Conservation (phyloP, 2,797 vertebrate species). For the Muscicapa comitata region DNA sequence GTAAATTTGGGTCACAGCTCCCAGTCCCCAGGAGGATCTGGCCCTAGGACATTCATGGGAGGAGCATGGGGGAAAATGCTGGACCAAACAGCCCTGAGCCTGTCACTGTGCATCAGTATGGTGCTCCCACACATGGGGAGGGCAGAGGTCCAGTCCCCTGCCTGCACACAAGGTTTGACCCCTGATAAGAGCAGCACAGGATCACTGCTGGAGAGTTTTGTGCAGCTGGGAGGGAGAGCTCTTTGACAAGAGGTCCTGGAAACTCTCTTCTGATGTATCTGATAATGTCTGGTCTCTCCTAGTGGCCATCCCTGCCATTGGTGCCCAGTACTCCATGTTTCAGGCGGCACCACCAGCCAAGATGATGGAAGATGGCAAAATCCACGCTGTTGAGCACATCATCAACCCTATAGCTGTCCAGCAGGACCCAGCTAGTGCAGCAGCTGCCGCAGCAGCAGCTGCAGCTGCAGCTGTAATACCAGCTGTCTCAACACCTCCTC, state of each 20-base stretch:
- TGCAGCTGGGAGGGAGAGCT: rapidly evolving
- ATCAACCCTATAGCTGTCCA: conserved; percentile 92
- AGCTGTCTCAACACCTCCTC: conserved; percentile 91
- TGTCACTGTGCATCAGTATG: background rate
- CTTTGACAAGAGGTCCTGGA: background rate
- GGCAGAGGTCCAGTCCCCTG: background rate
- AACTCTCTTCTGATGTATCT: background rate
- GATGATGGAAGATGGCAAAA: conserved; percentile 94
- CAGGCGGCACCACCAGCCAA: conserved; percentile 85
- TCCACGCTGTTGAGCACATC: conserved; percentile 92
- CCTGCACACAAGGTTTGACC: rapidly evolving
- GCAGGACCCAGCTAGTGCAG: conserved; percentile 82
- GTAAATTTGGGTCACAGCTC: background rate
- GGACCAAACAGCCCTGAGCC: background rate
- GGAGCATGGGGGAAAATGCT: background rate
- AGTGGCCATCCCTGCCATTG: conserved; percentile 90
- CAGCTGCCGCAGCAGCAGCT: conserved; percentile 64
- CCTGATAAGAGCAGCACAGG: background rate
- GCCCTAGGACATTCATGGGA: background rate
- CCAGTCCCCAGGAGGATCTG: background rate
- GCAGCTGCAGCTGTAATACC: conserved; percentile 82
- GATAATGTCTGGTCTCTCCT: conserved; percentile 38
- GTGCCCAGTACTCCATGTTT: conserved; percentile 93
- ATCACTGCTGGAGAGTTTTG: background rate
- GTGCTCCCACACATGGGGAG: background rate